Evolutionary conservation across 2,113 vertebrate species (phyloP).

Genomic region (Podarcis muralis): DNA sequence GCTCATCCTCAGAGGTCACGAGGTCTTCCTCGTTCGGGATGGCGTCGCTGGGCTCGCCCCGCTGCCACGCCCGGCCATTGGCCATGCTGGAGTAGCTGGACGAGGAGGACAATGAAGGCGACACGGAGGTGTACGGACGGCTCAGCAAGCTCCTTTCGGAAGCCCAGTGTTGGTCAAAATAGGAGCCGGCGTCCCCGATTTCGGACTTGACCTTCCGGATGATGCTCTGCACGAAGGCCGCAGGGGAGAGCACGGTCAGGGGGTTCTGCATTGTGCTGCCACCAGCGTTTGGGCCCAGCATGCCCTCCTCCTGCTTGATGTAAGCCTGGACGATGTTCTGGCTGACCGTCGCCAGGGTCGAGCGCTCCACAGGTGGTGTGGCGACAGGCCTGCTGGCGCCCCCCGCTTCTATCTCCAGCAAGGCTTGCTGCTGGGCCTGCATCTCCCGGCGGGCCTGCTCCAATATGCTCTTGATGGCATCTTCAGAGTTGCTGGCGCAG

Average conservation of each 20-base stretch:
- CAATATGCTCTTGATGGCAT: constrained; percentile 95
- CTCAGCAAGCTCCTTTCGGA: constrained; percentile 80
- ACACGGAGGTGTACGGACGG: constrained; percentile 87
- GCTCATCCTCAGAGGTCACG: constrained; percentile 79
- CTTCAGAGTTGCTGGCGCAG: constrained; percentile 83
- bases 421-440: constrained; percentile 94
- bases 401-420: constrained; percentile 90
- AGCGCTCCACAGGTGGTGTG: constrained; percentile 72
- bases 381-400: constrained; percentile 60
- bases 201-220: constrained; percentile 97
- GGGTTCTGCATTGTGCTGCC: constrained; percentile 76
- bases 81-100: constrained; percentile 86
- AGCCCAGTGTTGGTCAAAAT: constrained; percentile 97
- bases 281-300: constrained; percentile 67
- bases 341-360: constrained; percentile 75
- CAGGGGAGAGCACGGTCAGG: constrained; percentile 89
- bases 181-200: constrained; percentile 91
- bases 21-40: constrained; percentile 83
- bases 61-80: constrained; percentile 81
- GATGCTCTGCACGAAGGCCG: constrained; percentile 96
- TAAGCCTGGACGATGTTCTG: constrained; percentile 76
- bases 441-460: constrained; percentile 95
- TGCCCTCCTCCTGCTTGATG: constrained; percentile 91
- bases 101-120: constrained; percentile 91
- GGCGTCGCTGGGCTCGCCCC: constrained; percentile 78